phyloP scores from a whole-genome alignment of 2,888 invertebrate species.

The Amphimallon solstitiale region DNA sequence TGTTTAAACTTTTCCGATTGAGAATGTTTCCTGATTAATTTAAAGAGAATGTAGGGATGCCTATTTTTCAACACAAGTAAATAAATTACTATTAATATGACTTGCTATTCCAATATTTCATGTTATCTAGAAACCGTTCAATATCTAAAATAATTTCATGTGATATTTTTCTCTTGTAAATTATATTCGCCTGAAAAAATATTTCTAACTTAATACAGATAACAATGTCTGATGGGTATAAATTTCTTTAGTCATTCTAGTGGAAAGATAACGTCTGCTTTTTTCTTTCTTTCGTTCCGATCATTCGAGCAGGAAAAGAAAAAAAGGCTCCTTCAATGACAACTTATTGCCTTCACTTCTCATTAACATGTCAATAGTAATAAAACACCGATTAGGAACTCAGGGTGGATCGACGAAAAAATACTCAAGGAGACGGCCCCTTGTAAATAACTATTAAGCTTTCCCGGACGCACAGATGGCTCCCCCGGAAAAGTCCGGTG shows the following conservation, averaged over 20 bases:
- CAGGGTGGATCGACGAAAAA: conserved; percentile 3
- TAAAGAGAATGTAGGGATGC: too few species aligned
- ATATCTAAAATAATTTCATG: too few species aligned
- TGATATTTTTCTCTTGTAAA: too few species aligned
- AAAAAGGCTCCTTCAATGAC: neutral
- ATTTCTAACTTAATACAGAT: conserved; percentile 30
- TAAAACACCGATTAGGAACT: conserved; percentile 23
- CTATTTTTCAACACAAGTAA: too few species aligned
- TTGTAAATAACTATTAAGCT: conserved; percentile 36
- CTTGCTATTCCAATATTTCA: too few species aligned
- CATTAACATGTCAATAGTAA: conserved; percentile 32
- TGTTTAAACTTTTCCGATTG: too few species aligned
- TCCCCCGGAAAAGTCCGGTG: conserved; percentile 18
- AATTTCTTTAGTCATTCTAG: conserved; percentile 16
- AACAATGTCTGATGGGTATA: conserved; percentile 1
- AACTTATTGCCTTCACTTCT: conserved; percentile 31
- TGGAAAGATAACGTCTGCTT: conserved; percentile 15
- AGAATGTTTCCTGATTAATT: too few species aligned
- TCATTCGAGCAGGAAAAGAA: neutral
- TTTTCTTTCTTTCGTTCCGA: neutral
- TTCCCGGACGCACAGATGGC: conserved; percentile 33
- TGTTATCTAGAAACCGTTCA: too few species aligned
- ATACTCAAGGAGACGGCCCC: neutral
- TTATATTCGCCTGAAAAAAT: conserved; percentile 1
- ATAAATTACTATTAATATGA: too few species aligned